Conservation (phyloP, 2,113 vertebrate species). For the Hemiscyllium ocellatum region DNA sequence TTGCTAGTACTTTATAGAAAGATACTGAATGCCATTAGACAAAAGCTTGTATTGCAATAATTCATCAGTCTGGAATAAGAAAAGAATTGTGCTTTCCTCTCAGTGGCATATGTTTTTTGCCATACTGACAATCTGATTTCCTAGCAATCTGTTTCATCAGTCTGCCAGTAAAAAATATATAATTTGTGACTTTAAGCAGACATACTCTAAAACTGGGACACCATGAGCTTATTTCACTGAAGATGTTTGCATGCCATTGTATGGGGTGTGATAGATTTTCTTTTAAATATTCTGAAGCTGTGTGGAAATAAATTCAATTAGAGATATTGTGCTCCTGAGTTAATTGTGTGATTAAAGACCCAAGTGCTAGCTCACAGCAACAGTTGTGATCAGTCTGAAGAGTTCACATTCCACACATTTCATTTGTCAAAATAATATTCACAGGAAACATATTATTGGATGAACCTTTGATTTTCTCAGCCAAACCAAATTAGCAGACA, state of each 20-base stretch:
- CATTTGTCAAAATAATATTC: not conserved
- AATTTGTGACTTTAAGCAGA: not conserved
- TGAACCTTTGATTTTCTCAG: not conserved
- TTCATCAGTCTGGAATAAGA: not conserved
- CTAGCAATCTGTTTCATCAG: not conserved
- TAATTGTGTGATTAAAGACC: not conserved
- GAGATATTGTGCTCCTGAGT: not conserved
- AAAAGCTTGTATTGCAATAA: not conserved
- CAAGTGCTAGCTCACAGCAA: not conserved
- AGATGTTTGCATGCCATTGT: not conserved
- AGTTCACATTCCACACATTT: not conserved
- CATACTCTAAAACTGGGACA: not conserved
- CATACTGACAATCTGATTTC: not conserved
- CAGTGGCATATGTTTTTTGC: not conserved
- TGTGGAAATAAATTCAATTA: not conserved
- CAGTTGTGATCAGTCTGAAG: not conserved
- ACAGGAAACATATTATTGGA: constrained; percentile 14
- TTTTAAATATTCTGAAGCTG: not conserved
- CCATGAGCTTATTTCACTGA: not conserved
- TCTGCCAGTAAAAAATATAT: not conserved
- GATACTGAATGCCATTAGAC: not conserved
- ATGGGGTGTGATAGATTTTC: not conserved
- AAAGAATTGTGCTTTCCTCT: not conserved
- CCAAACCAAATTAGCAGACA: constrained; percentile 7
- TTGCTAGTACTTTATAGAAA: no score